A percentile compares a stretch with the other conserved stretches of the same genome.
Evolutionary conservation across 1,140 invertebrate species (phyloP).

Genomic region (Ceratina calcarata): DNA sequence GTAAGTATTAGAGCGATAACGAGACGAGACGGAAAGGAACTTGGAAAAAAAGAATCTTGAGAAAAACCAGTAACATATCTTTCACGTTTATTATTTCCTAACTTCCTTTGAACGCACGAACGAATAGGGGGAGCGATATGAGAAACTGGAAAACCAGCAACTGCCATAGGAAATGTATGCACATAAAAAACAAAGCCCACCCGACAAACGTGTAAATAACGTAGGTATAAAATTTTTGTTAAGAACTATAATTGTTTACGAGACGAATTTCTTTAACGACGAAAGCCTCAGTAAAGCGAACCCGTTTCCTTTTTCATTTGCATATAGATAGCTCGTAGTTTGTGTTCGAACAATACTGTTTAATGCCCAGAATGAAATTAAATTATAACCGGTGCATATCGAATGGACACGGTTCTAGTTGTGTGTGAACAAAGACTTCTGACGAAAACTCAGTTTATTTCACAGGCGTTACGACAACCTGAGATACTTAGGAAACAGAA

Average conservation of each 20-base stretch:
- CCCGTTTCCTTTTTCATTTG: background rate
- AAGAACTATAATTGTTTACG: constrained; percentile 37
- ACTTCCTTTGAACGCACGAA: constrained; percentile 58
- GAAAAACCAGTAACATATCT: constrained; percentile 55
- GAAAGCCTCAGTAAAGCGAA: background rate
- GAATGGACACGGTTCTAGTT: constrained; percentile 19
- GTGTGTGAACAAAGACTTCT: constrained; percentile 51
- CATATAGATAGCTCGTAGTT: constrained; percentile 4
- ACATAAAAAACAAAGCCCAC: constrained; percentile 19
- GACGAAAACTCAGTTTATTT: constrained; percentile 74
- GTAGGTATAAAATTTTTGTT: constrained; percentile 64
- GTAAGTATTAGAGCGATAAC: constrained; percentile 57
- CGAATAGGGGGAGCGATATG: constrained; percentile 25
- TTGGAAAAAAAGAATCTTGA: constrained; percentile 57
- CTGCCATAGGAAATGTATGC: constrained; percentile 69
- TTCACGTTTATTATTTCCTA: constrained; percentile 64
- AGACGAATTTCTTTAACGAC: constrained; percentile 8
- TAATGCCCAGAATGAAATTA: background rate
- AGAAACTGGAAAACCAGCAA: constrained; percentile 68
- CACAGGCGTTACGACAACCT: constrained; percentile 75
- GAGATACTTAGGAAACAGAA: constrained; percentile 72
- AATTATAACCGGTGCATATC: background rate
- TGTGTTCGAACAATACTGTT: background rate
- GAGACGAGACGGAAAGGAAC: constrained; percentile 54
- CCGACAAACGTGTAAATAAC: constrained; percentile 40